Evolutionary conservation across 23 tunicate genomes (phyloP).

Genomic region (Pegea sp.): DNA sequence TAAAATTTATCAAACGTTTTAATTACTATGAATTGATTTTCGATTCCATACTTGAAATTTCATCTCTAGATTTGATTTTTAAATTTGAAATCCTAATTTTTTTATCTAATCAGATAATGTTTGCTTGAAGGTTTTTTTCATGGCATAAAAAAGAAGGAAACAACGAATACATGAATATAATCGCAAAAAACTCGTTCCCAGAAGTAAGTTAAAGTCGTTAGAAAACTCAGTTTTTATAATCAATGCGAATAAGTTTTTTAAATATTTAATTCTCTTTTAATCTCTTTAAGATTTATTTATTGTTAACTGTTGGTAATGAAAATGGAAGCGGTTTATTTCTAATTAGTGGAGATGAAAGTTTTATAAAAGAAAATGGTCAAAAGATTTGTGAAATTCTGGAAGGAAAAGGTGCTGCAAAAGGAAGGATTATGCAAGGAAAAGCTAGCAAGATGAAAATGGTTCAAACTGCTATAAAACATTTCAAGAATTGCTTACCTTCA

Average conservation of each 20-base stretch:
- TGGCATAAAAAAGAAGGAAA: slow-evolving; percentile 66
- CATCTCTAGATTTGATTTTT: not conserved
- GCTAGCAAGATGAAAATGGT: too few species aligned
- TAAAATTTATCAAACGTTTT: too few species aligned
- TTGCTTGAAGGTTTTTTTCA: slow-evolving; percentile 11
- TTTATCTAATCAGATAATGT: too few species aligned
- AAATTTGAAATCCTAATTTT: not conserved
- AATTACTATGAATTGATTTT: too few species aligned
- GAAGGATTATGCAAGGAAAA: slow-evolving; percentile 74
- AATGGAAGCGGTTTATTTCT: slow-evolving; percentile 56
- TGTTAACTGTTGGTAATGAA: slow-evolving; percentile 72
- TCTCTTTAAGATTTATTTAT: slow-evolving; percentile 8
- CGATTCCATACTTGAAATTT: too few species aligned
- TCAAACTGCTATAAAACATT: too few species aligned
- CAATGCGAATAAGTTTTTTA: not conserved
- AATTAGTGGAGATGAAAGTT: slow-evolving; percentile 14
- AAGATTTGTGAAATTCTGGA: slow-evolving; percentile 9
- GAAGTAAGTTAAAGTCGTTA: not conserved
- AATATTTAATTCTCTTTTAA: not conserved
- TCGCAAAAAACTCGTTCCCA: slow-evolving; percentile 25
- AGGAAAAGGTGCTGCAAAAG: slow-evolving; percentile 49
- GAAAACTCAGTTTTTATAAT: not conserved
- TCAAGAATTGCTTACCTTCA: too few species aligned
- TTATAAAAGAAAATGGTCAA: slow-evolving; percentile 18
- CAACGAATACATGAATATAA: slow-evolving; percentile 74